Base-by-base conservation (phyloP, 1,140 invertebrate species). In the Hycleus phaleratus region DNA sequence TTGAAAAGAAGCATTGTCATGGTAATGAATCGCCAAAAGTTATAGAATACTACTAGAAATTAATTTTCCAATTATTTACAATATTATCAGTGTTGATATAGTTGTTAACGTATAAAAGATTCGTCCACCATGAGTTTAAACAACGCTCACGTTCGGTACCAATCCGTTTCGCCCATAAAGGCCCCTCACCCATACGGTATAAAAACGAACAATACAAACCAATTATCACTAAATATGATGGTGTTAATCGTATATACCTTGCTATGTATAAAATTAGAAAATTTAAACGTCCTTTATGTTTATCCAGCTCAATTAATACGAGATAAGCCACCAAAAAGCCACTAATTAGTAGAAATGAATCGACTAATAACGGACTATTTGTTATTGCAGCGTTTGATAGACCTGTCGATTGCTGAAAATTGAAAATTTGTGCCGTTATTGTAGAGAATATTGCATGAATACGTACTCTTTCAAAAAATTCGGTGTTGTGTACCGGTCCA, bases 31-130 rank as follows among this genome's bases (percentile, higher is more conserved):
- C 6, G 6, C 1, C 6, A 39, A 6, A 7, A 7, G 6, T 39
- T 10, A 6, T 39, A 39, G 38, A 10, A 6, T 7, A 39, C 6
- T 2, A 7, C 10, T 39, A 7, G 1, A 1, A 7, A 10, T 39
- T 39, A 39, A 18, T 52, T 24, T 18, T 47, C 45, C 39, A 59
- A 38, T 3, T 44, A 46, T 39, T 78, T 73, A 86, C 85, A 72
- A 85, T 65, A 63, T 81, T 71, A 59, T 87, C 81, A 2, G 80
- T 82, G 32, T 82, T 75, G 2, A 90, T 77, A 56, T 92, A 87
- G 71, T 93, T 94, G 69, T 92, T 91, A n/a, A 93, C 78, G 68
- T 91, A 91, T 1, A 93, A 74, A 9, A 93, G 72, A 68, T 92
- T 91, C 0, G 83, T 78, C 91, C 91, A 94, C 91, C 90, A 92